A percentile compares a stretch with the other conserved stretches of the same genome.
These are phyloP conservation scores for Toxonevra muliebris DNA, from an alignment of 2,888 invertebrate species.

Conservation along the genomic window DNA sequence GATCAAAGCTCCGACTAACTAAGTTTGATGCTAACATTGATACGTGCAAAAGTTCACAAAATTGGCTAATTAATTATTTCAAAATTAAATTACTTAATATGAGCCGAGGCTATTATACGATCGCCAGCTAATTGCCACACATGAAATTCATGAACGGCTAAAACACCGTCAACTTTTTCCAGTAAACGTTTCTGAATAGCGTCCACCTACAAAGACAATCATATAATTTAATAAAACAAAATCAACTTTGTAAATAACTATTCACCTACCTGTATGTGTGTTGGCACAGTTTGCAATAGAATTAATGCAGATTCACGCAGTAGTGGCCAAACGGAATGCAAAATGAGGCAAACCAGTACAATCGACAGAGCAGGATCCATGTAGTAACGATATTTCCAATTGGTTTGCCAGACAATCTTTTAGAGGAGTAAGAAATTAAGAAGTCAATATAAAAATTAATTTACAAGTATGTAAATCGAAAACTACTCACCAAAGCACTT, in stretches of 20 bases:
- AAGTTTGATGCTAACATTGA: neutral
- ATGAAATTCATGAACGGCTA: constrained; percentile 97
- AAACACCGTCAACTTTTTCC: constrained; percentile 90
- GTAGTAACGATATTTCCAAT: constrained; percentile 84
- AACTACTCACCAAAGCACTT: constrained; percentile 70
- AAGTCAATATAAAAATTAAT: constrained; percentile 27
- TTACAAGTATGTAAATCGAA: constrained; percentile 71
- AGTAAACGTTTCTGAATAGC: constrained; percentile 87
- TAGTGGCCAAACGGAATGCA: constrained; percentile 91
- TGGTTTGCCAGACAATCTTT: constrained; percentile 78
- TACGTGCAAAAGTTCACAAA: neutral
- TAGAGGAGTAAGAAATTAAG: constrained; percentile 14
- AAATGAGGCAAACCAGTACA: constrained; percentile 84
- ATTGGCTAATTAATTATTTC: neutral
- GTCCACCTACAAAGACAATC: constrained; percentile 72
- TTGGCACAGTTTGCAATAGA: constrained; percentile 96
- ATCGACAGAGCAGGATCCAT: constrained; percentile 96
- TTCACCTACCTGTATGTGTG: constrained; percentile 81
- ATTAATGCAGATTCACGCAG: constrained; percentile 94
- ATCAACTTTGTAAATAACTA: neutral
- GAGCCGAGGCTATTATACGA: constrained; percentile 96
- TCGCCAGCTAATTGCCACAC: constrained; percentile 98
- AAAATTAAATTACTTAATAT: constrained; percentile 75
- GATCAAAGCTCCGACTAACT: too few relatives aligned
- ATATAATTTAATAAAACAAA: neutral